Evolutionary conservation across 92 coral and sea anemone genomes (phyloP), one percentile per base, ranked within the genome.

Genomic region (Epizoanthus stellaris): DNA sequence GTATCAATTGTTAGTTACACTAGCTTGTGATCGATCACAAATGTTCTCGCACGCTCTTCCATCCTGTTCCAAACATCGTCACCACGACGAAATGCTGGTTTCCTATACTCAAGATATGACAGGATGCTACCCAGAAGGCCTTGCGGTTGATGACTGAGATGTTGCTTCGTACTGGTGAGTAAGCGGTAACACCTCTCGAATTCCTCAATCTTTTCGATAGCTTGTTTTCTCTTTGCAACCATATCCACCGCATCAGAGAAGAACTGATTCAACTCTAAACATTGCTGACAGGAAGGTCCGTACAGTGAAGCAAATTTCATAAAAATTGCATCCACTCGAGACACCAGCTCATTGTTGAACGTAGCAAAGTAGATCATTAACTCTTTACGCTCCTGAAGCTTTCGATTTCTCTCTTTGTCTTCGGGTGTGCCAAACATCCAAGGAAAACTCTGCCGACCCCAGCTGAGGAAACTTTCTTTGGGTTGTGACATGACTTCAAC

Each of bases 31-130:
- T 79, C 83, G 64, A 45, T 79, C 72, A 62, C 83, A 64, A 79
- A 79, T 45, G 61, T 79, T 52, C 91, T 83, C 11, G 98, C 91
- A n/a, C 85, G 80, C 63, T 74, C 86, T 80, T 92, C 95, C 98
- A 94, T 94, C 42, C 68, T 76, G 45, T 88, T 91, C 98, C 98
- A 94, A 59, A 94, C 86, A 38, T 94, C 94, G 23, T 94, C 95
- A n/a, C 98, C 98, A 3, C 52, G 90, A 67, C 85, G 85, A 91
- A 92, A 94, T 4, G 77, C 90, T 25, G 95, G 95, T 25, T 76
- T 76, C 36, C 56, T 45, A 19, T 39, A 53, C 82, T 54, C 10
- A 23, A 76, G 23, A 54, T 13, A 56, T 39, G 69, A 60, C 15
- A 60, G 45, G 40, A 71, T 54, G 7, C 40, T 19, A 14, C 77